phyloP scores from a whole-genome alignment of 2,113 vertebrate genomes.

The Brachypteracias leptosomus region DNA sequence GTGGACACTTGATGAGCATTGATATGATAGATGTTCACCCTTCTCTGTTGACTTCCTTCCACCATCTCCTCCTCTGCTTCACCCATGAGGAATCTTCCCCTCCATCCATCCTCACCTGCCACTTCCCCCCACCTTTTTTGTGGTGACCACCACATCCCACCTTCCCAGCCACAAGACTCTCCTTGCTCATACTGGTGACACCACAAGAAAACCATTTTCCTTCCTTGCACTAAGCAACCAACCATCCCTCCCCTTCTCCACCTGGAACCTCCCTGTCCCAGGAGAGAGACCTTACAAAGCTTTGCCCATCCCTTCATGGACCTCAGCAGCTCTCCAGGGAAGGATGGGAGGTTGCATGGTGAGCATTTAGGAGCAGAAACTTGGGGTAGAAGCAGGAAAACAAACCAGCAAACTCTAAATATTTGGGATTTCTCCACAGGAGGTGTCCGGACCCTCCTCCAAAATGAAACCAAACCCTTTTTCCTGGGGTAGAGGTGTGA shows the following conservation, averaged over 20 bases:
- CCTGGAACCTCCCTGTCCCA: neutral
- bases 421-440: neutral
- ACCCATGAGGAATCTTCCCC: neutral
- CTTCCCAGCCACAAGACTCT: neutral
- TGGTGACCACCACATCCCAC: neutral
- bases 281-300: neutral
- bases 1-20: neutral
- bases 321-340: rapidly evolving
- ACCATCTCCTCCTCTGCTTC: neutral
- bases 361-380: neutral
- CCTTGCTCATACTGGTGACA: neutral
- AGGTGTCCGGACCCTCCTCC: neutral
- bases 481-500: neutral
- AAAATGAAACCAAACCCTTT: neutral
- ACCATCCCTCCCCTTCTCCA: neutral
- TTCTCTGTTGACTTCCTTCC: neutral
- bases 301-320: neutral
- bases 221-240: neutral
- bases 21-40: neutral
- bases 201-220: neutral
- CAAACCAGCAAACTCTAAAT: neutral
- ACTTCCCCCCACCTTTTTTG: neutral
- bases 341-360: rapidly evolving
- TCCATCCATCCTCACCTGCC: neutral
- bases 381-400: neutral